These are phyloP conservation scores for Leistus spinibarbis DNA, from an alignment of 2,888 invertebrate species.

Conservation along the genomic window DNA sequence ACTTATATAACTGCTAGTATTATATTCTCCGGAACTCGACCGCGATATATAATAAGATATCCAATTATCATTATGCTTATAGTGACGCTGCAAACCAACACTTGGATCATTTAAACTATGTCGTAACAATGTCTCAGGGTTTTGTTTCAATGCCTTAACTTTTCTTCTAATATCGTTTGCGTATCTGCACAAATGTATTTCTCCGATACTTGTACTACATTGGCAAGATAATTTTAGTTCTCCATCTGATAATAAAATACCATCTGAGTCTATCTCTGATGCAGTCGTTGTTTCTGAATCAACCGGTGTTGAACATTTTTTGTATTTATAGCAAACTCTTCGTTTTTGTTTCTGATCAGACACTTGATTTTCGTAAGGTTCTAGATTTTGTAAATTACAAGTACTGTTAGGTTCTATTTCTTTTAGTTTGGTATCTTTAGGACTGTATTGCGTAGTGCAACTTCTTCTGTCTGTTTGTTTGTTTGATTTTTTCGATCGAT, in stretches of 20 bases:
- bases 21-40: constrained; percentile 29
- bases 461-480: neutral
- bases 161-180: constrained; percentile 38
- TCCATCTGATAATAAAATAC: constrained; percentile 40
- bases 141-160: constrained; percentile 40
- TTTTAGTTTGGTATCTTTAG: neutral
- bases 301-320: constrained; percentile 12
- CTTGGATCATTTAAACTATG: constrained; percentile 38
- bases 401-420: neutral
- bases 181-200: constrained; percentile 47
- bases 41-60: constrained; percentile 46
- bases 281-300: constrained; percentile 2
- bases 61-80: constrained; percentile 50
- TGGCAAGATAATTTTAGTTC: constrained; percentile 40
- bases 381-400: neutral
- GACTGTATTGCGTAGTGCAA: neutral
- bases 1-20: constrained; percentile 21
- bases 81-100: constrained; percentile 25
- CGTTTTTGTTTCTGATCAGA: neutral
- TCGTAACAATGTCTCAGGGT: constrained; percentile 39
- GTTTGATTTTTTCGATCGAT: neutral
- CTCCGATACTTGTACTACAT: constrained; percentile 46
- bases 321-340: neutral
- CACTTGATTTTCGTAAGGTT: neutral
- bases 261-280: constrained; percentile 1